Percentiles rank a stretch among this genome's conserved stretches.
Conservation (phyloP, 2,113 vertebrate genomes). For the Odontesthes bonariensis region DNA sequence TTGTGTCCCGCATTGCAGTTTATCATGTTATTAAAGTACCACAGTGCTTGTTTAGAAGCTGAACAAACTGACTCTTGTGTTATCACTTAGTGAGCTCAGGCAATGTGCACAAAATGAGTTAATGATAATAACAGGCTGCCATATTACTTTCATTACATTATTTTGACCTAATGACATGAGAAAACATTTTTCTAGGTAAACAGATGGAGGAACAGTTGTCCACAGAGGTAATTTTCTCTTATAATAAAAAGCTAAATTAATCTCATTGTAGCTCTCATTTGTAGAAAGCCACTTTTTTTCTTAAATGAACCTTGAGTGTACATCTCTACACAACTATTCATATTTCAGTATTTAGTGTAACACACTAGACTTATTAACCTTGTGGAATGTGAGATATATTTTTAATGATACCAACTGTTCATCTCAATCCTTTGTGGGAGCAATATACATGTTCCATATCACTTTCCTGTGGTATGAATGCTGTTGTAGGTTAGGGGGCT, state of each 20-base stretch:
- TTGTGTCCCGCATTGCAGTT: slow-evolving; percentile 6
- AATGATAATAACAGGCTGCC: slow-evolving; percentile 32
- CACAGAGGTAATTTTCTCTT: slow-evolving; percentile 31
- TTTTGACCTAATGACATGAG: background rate
- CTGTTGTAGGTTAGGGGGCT: slow-evolving; percentile 47
- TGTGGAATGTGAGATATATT: slow-evolving; percentile 37
- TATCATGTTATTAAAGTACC: background rate
- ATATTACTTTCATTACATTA: slow-evolving; percentile 40
- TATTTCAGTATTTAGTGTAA: slow-evolving; percentile 22
- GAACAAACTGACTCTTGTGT: slow-evolving; percentile 4
- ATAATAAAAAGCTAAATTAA: slow-evolving; percentile 44
- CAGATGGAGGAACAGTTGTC: slow-evolving; percentile 31
- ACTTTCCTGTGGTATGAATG: slow-evolving; percentile 43
- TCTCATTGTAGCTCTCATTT: slow-evolving; percentile 21
- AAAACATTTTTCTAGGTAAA: slow-evolving; percentile 38
- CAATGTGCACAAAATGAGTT: slow-evolving; percentile 36
- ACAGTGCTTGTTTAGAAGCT: background rate
- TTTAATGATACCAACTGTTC: slow-evolving; percentile 42
- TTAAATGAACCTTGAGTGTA: slow-evolving; percentile 34
- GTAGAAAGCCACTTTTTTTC: slow-evolving; percentile 24
- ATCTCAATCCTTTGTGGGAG: slow-evolving; percentile 15
- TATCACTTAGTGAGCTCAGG: slow-evolving; percentile 30
- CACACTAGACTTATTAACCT: slow-evolving; percentile 41
- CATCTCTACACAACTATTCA: slow-evolving; percentile 12
- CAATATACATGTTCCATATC: slow-evolving; percentile 43